These are phyloP conservation scores for western clawed frog (Xenopus tropicalis) DNA, from an alignment of 2,113 vertebrate genomes.

Conservation along the genomic window DNA sequence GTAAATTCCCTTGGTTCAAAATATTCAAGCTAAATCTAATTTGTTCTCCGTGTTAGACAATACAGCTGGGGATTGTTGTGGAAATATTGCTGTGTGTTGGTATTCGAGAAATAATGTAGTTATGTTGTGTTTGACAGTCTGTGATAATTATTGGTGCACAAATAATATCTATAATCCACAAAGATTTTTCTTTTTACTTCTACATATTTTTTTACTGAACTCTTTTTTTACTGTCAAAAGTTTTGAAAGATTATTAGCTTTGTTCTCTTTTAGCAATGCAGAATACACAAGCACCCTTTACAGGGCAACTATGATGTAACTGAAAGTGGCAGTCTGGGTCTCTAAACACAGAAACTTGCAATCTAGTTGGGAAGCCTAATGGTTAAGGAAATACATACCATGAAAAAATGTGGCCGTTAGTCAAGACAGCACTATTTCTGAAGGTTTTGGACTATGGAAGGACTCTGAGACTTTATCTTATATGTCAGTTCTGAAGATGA, in stretches of 20 bases:
- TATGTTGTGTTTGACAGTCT: slow-evolving; percentile 16
- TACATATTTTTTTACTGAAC: background rate
- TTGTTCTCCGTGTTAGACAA: slow-evolving; percentile 13
- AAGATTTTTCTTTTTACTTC: background rate
- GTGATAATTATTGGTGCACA: slow-evolving; percentile 20
- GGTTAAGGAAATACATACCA: no score
- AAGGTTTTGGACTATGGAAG: no score
- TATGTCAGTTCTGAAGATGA: no score
- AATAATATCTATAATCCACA: slow-evolving; percentile 6
- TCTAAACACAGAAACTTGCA: no score
- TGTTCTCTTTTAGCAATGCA: background rate
- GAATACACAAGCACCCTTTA: background rate
- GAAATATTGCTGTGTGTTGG: slow-evolving; percentile 2
- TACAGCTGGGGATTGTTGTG: slow-evolving; percentile 13
- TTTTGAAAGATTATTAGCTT: no score
- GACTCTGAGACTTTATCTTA: no score
- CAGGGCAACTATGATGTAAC: no score
- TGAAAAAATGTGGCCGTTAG: no score
- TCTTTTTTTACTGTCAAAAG: background rate
- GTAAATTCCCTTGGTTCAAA: slow-evolving; percentile 7
- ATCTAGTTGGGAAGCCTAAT: no score
- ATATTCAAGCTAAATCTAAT: slow-evolving; percentile 28
- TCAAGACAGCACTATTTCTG: no score
- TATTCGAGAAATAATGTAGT: slow-evolving; percentile 17
- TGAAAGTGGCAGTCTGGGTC: no score